phyloP scores from a whole-genome alignment of 2,888 invertebrate genomes.

The Patella pellucida region DNA sequence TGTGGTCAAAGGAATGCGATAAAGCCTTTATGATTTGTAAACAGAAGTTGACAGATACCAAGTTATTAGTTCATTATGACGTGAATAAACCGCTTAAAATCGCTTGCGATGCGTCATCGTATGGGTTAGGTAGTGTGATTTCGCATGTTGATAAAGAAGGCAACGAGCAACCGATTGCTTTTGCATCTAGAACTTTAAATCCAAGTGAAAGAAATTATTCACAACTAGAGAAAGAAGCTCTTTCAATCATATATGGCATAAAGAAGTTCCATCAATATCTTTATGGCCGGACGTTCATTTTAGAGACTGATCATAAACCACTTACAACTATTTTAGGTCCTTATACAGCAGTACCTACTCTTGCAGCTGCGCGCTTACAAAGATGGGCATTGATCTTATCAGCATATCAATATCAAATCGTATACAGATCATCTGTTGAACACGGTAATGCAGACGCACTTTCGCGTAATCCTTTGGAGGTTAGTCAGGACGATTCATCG shows the following conservation, averaged over 20 bases:
- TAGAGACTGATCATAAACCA: conserved; percentile 70
- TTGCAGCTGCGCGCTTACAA: conserved; percentile 56
- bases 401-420: conserved; percentile 63
- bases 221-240: conserved; percentile 68
- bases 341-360: conserved; percentile 51
- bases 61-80: conserved; percentile 36
- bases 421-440: conserved; percentile 48
- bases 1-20: conserved; percentile 24
- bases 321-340: conserved; percentile 66
- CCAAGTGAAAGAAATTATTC: conserved; percentile 66
- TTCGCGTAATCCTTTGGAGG: conserved; percentile 47
- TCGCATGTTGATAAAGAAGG: conserved; percentile 49
- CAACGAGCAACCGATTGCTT: conserved; percentile 68
- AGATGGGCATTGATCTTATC: conserved; percentile 57
- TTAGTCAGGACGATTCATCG: background rate
- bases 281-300: conserved; percentile 69
- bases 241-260: conserved; percentile 68
- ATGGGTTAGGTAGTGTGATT: conserved; percentile 45
- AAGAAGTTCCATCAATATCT: conserved; percentile 69
- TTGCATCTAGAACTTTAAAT: conserved; percentile 67
- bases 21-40: conserved; percentile 23
- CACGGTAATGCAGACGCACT: conserved; percentile 65
- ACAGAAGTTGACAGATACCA: conserved; percentile 3
- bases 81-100: conserved; percentile 30
- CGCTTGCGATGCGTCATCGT: conserved; percentile 41